Conservation (phyloP, 2,888 invertebrate species). For the Nomada hirtipes region DNA sequence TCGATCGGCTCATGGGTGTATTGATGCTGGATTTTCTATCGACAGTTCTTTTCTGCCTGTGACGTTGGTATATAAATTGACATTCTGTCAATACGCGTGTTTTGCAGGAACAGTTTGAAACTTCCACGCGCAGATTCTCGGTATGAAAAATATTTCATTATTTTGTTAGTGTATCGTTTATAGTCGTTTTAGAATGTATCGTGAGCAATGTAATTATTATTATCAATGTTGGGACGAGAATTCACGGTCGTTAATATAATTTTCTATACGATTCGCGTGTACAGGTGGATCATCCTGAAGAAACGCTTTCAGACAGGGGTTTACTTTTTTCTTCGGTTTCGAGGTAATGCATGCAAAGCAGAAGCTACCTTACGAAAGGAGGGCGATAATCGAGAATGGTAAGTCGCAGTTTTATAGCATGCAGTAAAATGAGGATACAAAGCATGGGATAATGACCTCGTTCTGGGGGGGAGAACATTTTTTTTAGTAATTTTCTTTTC, state of each 20-base stretch:
- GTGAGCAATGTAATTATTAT: no score
- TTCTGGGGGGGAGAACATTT: conserved; percentile 1
- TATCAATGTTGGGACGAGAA: no score
- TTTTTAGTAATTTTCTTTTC: not conserved
- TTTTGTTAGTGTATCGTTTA: no score
- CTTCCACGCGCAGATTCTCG: not conserved
- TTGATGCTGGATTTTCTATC: not conserved
- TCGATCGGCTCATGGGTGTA: not conserved
- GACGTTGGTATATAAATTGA: conserved; percentile 9
- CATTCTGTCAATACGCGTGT: not conserved
- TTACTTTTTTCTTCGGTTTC: conserved; percentile 32
- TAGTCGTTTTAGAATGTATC: no score
- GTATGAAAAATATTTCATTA: not conserved
- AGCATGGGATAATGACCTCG: not conserved
- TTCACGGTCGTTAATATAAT: not conserved
- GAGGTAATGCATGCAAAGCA: conserved; percentile 47
- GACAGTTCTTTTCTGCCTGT: conserved; percentile 1
- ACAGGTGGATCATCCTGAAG: conserved; percentile 28
- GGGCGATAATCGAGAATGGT: conserved; percentile 46
- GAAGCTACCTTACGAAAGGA: conserved; percentile 25
- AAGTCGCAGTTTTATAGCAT: conserved; percentile 28
- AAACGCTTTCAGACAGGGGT: conserved; percentile 17
- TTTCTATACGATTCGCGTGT: conserved; percentile 4
- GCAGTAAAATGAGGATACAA: conserved; percentile 9
- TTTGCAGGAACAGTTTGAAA: not conserved